A percentile compares a stretch with the other conserved stretches of the same genome.
These are phyloP conservation scores for Oreochromis niloticus DNA, from an alignment of 2,113 vertebrate genomes.

Conservation along the genomic window DNA sequence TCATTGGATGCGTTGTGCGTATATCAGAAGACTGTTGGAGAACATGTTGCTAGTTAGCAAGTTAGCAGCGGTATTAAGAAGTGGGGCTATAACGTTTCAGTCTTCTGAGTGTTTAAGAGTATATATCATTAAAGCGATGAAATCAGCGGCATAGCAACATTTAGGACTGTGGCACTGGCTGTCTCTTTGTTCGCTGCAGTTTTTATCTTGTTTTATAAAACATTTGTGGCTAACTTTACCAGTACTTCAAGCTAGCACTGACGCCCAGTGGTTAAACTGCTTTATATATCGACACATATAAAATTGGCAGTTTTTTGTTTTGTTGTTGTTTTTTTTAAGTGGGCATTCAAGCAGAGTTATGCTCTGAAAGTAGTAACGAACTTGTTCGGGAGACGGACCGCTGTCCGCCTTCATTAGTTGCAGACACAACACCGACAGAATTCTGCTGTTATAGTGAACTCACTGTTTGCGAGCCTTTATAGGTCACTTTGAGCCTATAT, in stretches of 20 bases:
- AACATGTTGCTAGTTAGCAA: slow-evolving; percentile 44
- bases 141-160: fast-evolving
- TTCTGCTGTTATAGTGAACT: neutral
- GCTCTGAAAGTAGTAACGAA: neutral
- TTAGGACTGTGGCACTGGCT: too few relatives aligned
- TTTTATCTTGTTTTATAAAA: neutral
- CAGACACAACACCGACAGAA: neutral
- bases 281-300: neutral
- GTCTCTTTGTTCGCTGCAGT: neutral
- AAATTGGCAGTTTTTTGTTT: neutral
- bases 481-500: neutral
- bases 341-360: fast-evolving
- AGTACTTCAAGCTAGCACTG: neutral
- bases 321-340: neutral
- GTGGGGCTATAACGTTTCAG: neutral
- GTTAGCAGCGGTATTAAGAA: neutral
- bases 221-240: neutral
- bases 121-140: fast-evolving
- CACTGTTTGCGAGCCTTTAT: neutral
- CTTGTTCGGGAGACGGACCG: fast-evolving
- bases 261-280: neutral
- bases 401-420: neutral
- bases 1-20: slow-evolving; percentile 34
- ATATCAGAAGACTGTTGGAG: slow-evolving; percentile 5
- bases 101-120: fast-evolving